Evolutionary conservation across 2,888 invertebrate genomes (phyloP).

Genomic region (Amblyteles armatorius): DNA sequence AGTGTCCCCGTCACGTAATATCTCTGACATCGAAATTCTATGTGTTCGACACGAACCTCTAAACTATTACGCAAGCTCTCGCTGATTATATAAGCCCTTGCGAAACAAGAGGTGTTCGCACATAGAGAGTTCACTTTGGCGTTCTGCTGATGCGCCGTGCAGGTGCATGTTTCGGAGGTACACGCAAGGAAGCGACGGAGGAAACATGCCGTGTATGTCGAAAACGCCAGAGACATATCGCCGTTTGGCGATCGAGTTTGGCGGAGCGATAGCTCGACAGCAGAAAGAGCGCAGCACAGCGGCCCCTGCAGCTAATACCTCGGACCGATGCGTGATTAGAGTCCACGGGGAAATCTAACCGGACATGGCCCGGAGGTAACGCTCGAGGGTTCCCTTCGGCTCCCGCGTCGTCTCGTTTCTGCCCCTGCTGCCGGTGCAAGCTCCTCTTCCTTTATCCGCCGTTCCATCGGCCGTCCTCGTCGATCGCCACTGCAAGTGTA

Average conservation of each 20-base stretch:
- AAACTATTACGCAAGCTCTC: not conserved
- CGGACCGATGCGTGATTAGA: conserved; percentile 81
- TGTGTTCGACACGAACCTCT: not conserved
- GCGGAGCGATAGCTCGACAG: conserved; percentile 44
- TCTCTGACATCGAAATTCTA: not conserved
- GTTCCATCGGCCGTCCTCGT: no score
- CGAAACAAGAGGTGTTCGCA: conserved; percentile 22
- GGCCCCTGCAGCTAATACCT: conserved; percentile 76
- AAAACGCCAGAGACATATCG: conserved; percentile 75
- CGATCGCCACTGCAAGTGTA: no score
- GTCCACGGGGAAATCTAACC: conserved; percentile 82
- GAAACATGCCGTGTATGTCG: conserved; percentile 70
- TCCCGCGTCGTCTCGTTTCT: conserved; percentile 58
- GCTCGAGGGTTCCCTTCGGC: conserved; percentile 48
- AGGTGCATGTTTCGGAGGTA: conserved; percentile 41
- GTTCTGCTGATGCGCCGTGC: conserved; percentile 27
- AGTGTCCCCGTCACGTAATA: not conserved
- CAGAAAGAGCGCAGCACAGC: conserved; percentile 3
- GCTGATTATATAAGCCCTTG: not conserved
- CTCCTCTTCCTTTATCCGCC: conserved; percentile 9
- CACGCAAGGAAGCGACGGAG: conserved; percentile 24
- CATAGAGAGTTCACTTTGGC: conserved; percentile 45
- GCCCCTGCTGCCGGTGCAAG: conserved; percentile 11
- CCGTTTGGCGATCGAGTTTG: conserved; percentile 69
- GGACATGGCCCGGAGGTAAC: conserved; percentile 78